These are phyloP conservation scores for Xestia rhomboidea DNA, from an alignment of 2,888 invertebrate genomes.

Conservation along the genomic window DNA sequence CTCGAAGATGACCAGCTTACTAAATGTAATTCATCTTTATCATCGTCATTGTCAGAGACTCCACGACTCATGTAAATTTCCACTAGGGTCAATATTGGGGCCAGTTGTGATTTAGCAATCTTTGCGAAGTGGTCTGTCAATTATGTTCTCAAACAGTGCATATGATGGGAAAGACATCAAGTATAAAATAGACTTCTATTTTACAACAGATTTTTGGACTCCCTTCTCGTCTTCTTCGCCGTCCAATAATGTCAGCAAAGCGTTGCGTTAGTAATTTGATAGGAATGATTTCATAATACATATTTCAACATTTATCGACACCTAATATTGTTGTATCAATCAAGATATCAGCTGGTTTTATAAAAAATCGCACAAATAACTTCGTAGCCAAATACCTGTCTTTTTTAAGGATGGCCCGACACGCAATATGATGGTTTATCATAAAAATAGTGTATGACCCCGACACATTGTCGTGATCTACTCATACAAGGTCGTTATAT, in stretches of 20 bases:
- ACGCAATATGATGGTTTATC: constrained; percentile 10
- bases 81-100: constrained; percentile 3
- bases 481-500: constrained; percentile 24
- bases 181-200: not conserved
- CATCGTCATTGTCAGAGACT: not conserved
- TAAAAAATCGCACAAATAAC: not conserved
- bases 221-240: not conserved
- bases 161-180: not conserved
- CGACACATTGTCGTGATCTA: constrained; percentile 16
- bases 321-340: not conserved
- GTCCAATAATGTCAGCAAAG: not conserved
- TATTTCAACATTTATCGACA: constrained; percentile 5
- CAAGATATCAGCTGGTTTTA: not conserved
- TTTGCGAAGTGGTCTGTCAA: not conserved
- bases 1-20: not conserved
- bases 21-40: not conserved
- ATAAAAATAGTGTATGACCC: constrained; percentile 1
- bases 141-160: not conserved
- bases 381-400: not conserved
- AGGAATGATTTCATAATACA: constrained; percentile 9
- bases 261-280: not conserved
- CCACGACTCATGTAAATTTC: not conserved
- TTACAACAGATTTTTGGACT: not conserved
- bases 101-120: not conserved
- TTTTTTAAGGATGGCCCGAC: not conserved